Percentiles rank a stretch among this genome's conserved stretches.
These are phyloP conservation scores for Erpetoichthys calabaricus DNA, from an alignment of 2,797 vertebrate species.

Conservation along the genomic window DNA sequence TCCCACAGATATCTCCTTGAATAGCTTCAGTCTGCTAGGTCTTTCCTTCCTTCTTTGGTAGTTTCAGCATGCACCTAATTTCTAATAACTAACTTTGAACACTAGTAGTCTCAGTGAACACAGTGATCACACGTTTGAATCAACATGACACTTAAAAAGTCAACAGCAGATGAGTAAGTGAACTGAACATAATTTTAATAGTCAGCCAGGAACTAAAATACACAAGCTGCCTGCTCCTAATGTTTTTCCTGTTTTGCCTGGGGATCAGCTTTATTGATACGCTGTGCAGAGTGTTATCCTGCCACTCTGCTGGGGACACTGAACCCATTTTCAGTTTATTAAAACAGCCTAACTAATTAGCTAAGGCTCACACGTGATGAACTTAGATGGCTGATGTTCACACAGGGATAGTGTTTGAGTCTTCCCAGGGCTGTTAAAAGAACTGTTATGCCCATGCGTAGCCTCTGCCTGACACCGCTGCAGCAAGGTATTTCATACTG, in stretches of 20 bases:
- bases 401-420: too few relatives aligned
- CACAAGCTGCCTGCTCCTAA: constrained; percentile 11
- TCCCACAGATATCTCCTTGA: too few relatives aligned
- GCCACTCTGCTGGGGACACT: constrained; percentile 1
- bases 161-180: constrained; percentile 20
- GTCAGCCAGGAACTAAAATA: constrained; percentile 15
- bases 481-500: too few relatives aligned
- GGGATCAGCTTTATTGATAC: background rate
- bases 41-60: too few relatives aligned
- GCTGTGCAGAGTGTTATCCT: background rate
- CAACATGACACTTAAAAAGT: constrained; percentile 20
- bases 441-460: too few relatives aligned
- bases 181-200: constrained; percentile 21
- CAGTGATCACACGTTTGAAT: constrained; percentile 18
- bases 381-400: too few relatives aligned
- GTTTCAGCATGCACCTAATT: too few relatives aligned
- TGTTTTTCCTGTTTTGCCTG: accelerated
- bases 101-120: background rate
- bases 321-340: background rate
- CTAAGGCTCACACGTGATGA: too few relatives aligned
- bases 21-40: too few relatives aligned
- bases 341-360: background rate
- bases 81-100: background rate
- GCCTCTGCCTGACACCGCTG: too few relatives aligned
- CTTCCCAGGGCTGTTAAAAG: too few relatives aligned